Percentiles rank a stretch among this genome's conserved stretches.
Evolutionary conservation across 2,113 vertebrate species (phyloP).

Genomic region (Crotalus tigris): DNA sequence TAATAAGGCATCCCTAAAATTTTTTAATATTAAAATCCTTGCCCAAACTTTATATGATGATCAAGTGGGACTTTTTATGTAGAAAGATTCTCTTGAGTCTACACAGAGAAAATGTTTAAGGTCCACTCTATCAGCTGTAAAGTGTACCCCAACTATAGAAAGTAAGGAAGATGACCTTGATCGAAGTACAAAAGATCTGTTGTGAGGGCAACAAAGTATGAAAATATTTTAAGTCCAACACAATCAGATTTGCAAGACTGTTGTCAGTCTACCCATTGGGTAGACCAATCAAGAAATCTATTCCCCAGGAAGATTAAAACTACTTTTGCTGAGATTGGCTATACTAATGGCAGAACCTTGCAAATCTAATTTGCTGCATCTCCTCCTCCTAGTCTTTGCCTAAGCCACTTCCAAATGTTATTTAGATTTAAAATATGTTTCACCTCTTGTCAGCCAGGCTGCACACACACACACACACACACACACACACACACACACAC

Average conservation of each 20-base stretch:
- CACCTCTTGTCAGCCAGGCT: neutral
- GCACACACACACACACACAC: no score
- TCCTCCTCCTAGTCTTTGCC: neutral
- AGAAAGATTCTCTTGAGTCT: neutral
- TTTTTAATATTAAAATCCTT: no score
- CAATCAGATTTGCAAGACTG: neutral
- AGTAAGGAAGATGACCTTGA: neutral
- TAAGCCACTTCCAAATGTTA: neutral
- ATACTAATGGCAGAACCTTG: neutral
- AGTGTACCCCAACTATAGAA: neutral
- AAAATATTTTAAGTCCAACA: neutral
- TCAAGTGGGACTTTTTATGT: neutral
- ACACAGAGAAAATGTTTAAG: neutral
- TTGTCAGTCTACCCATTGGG: neutral
- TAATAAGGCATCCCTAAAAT: neutral
- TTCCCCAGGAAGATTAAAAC: neutral
- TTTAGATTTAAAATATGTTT: neutral
- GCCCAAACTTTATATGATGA: neutral
- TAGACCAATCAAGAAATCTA: neutral
- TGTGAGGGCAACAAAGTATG: neutral
- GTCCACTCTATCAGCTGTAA: neutral
- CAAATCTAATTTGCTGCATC: neutral
- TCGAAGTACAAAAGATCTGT: neutral
- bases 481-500: no score
- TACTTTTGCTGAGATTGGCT: neutral